These are phyloP conservation scores for Sinocyclocheilus grahami DNA, from an alignment of 2,113 vertebrate species.

Conservation along the genomic window DNA sequence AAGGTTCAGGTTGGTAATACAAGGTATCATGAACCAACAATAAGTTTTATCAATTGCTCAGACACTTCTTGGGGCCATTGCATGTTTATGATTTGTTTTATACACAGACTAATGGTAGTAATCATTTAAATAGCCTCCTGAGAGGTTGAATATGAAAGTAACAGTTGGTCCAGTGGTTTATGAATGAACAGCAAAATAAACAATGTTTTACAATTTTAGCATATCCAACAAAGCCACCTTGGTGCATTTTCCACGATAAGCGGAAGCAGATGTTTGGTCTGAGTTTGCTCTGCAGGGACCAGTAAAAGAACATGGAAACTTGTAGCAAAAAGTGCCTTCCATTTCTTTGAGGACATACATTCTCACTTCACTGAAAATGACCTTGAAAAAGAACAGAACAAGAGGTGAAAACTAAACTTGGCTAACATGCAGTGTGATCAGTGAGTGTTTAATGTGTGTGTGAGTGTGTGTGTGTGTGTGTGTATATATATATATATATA, in stretches of 20 bases:
- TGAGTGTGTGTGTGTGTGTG: too few relatives aligned
- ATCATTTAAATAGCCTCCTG: slow-evolving; percentile 8
- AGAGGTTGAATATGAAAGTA: slow-evolving; percentile 23
- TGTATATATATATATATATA: too few relatives aligned
- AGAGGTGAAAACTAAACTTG: background rate
- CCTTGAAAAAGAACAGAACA: slow-evolving; percentile 18
- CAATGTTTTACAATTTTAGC: slow-evolving; percentile 59
- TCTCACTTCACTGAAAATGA: slow-evolving; percentile 3
- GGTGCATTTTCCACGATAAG: slow-evolving; percentile 64
- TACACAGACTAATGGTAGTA: slow-evolving; percentile 25
- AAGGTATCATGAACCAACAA: background rate
- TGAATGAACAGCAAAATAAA: slow-evolving; percentile 52
- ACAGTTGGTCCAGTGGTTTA: slow-evolving; percentile 47
- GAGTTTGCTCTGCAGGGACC: slow-evolving; percentile 56
- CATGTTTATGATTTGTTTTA: background rate
- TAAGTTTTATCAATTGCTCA: background rate
- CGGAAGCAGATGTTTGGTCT: slow-evolving; percentile 67
- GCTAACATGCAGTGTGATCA: background rate
- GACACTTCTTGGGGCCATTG: background rate
- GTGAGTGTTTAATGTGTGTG: background rate
- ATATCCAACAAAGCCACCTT: slow-evolving; percentile 55
- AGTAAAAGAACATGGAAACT: slow-evolving; percentile 63
- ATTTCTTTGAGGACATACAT: slow-evolving; percentile 43
- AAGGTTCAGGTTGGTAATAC: background rate
- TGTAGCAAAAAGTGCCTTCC: slow-evolving; percentile 59